Base-by-base conservation (phyloP, 2,888 invertebrate genomes). In the Chelonus formosanus region DNA sequence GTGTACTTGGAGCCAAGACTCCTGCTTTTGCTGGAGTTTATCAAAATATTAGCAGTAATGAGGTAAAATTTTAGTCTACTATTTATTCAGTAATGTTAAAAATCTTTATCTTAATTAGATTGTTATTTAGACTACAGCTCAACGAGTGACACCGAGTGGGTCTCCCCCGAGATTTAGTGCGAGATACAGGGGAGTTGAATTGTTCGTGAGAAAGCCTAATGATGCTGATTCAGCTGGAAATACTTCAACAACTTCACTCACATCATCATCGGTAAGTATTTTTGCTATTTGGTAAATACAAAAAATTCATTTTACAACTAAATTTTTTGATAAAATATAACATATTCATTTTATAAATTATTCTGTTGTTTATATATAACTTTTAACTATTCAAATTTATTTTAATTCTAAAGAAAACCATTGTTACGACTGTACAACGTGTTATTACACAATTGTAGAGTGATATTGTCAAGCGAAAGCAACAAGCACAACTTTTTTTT, bases 121-220 rank as follows among this genome's bases (percentile, higher is more conserved):
- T 40, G 40, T 6, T 40, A 6, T 40, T 40, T 59, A 84, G 83
- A 81, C 79, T 75, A 78, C 79, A 45, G 75, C 74, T 8, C 70
- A 75, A 5, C 78, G 83, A 57, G 73, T 81, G 44, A 84, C 81
- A 4, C 80, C 83, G 44, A 84, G 71, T 36, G 83, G 83, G 66
- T 71, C 77, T 35, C 76, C 80, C 3, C 81, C 83, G 7, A 78
- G 78, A 61, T 83, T 83, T 63, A 82, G 82, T 59, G 83, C 84
- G 6, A 78, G 83, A 71, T 84, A 83, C 72, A 80, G 79, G 65
- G 83, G 83, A 35, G 81, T 82, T 4, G 84, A 84, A 71, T 74
- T 83, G 40, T 78, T 81, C 67, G 76, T 82, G 40, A 78, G 80
- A 68, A 79, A 74, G 67, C 81, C 82, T 32, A 78, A 75, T 20